Evolutionary conservation across 2,797 vertebrate genomes (phyloP).

Genomic region (Gymnothorax javanicus): DNA sequence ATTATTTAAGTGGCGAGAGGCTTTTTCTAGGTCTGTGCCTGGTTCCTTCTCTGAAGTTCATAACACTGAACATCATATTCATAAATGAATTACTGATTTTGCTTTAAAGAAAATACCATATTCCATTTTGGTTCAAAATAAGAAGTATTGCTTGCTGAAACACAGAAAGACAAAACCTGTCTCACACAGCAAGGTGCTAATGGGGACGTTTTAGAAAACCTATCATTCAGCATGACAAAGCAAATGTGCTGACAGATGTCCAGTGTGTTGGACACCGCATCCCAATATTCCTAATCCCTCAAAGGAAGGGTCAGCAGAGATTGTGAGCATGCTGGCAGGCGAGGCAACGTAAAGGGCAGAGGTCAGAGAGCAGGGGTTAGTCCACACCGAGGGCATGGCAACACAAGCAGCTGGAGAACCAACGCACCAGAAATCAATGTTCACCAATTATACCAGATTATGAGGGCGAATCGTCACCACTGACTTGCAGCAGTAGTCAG

Average conservation of each 20-base stretch:
- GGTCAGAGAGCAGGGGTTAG: conserved; percentile 18
- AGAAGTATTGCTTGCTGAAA: background rate
- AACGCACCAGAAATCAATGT: conserved; percentile 22
- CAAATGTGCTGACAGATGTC: conserved; percentile 1
- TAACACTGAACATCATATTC: too few species aligned
- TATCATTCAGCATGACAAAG: background rate
- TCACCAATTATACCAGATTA: conserved; percentile 13
- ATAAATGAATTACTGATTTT: too few species aligned
- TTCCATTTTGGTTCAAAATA: background rate
- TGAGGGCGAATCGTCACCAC: background rate
- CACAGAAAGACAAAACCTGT: background rate
- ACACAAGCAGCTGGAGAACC: conserved; percentile 8
- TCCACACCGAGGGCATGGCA: background rate
- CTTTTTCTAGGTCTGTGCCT: too few species aligned
- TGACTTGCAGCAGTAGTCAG: too few species aligned
- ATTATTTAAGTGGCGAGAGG: too few species aligned
- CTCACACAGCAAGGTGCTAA: background rate
- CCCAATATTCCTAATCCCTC: conserved; percentile 1
- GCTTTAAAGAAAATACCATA: background rate
- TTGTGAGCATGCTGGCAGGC: conserved; percentile 8
- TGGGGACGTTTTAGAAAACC: background rate
- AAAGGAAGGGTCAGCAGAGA: background rate
- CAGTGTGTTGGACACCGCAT: too few species aligned
- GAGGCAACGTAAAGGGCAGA: background rate
- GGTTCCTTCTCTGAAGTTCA: too few species aligned